Evolutionary conservation across 2,113 vertebrate species (phyloP).

Genomic region (Atherinomorus stipes): DNA sequence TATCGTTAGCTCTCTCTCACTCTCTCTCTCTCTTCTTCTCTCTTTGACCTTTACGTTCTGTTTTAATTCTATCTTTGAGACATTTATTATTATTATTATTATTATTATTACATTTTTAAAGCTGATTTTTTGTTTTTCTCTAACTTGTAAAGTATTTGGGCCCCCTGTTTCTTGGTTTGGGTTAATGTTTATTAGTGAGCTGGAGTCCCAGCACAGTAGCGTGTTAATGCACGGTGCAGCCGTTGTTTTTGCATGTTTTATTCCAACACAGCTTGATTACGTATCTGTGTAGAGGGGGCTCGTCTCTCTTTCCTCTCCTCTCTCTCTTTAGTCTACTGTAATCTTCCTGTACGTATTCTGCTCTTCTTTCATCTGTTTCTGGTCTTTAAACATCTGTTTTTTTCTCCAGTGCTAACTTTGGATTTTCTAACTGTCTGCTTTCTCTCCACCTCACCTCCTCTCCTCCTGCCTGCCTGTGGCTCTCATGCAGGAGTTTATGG

Average conservation of each 20-base stretch:
- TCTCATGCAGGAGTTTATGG: conserved; percentile 95
- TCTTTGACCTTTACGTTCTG: conserved; percentile 50
- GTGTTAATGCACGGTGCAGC: conserved; percentile 90
- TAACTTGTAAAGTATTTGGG: conserved; percentile 19
- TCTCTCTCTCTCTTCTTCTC: conserved; percentile 75
- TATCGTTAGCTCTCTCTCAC: conserved; percentile 82
- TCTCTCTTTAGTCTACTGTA: conserved; percentile 79
- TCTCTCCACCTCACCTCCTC: conserved; percentile 74
- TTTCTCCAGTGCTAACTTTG: conserved; percentile 80
- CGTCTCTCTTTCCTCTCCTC: conserved; percentile 87
- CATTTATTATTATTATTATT: conserved; percentile 43
- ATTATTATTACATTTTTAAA: conserved; percentile 17
- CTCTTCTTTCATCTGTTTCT: conserved; percentile 86
- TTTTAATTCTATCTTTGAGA: conserved; percentile 55
- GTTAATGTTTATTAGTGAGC: conserved; percentile 73
- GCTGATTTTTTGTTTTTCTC: neutral
- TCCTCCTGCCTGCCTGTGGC: conserved; percentile 85
- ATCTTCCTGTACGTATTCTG: conserved; percentile 84
- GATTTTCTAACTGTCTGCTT: conserved; percentile 75
- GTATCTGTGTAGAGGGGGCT: conserved; percentile 86
- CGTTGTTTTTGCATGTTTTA: conserved; percentile 90
- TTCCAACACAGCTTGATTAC: conserved; percentile 87
- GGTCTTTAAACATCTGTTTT: conserved; percentile 85
- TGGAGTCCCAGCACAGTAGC: conserved; percentile 82
- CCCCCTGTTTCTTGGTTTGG: conserved; percentile 45